These are phyloP conservation scores for Premnoplex brunnescens DNA, from an alignment of 2,797 vertebrate species.

Conservation along the genomic window DNA sequence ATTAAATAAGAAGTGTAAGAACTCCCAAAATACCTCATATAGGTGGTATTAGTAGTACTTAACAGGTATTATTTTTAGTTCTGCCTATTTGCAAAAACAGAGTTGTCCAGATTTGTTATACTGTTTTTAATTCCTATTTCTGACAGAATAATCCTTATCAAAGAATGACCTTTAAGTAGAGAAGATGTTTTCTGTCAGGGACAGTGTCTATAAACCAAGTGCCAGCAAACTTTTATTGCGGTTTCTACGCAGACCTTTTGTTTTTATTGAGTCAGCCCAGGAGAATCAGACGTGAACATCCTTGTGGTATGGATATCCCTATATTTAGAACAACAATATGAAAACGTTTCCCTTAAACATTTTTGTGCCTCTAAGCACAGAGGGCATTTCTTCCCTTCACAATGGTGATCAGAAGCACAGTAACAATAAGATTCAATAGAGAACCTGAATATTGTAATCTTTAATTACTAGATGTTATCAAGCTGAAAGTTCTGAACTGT, in stretches of 20 bases:
- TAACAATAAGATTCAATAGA: background rate
- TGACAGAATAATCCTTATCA: background rate
- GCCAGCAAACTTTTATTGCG: background rate
- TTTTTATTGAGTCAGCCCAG: background rate
- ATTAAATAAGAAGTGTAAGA: background rate
- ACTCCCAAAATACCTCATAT: background rate
- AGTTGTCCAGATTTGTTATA: background rate
- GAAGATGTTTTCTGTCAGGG: background rate
- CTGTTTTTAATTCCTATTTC: background rate
- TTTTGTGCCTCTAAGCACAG: background rate
- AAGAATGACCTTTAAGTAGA: background rate
- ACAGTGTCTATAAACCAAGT: background rate
- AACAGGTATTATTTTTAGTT: background rate
- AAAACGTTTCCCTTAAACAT: background rate
- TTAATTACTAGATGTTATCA: background rate
- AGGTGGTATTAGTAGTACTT: background rate
- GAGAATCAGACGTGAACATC: background rate
- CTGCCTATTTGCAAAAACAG: background rate
- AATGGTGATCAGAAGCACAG: background rate
- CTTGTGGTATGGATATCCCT: background rate
- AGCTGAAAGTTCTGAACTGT: background rate
- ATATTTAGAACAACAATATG: background rate
- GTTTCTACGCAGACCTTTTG: background rate
- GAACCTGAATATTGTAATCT: background rate
- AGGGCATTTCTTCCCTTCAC: background rate